A percentile compares a stretch with the other conserved stretches of the same genome.
Conservation (phyloP, 2,888 invertebrate genomes). For the Limnephilus lunatus region DNA sequence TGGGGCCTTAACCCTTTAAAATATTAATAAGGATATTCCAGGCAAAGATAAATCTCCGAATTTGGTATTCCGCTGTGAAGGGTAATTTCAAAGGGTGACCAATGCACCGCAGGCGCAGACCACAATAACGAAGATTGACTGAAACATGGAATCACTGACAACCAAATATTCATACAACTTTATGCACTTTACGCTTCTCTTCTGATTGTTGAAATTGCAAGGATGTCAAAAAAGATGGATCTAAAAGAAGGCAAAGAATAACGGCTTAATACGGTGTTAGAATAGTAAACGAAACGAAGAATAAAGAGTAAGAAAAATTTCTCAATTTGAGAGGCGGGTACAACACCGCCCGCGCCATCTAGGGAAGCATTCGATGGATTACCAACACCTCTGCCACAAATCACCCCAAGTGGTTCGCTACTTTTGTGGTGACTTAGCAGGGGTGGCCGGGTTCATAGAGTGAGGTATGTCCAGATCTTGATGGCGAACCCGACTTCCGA, state of each 20-base stretch:
- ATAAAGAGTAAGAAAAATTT: too few relatives aligned
- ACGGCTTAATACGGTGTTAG: too few relatives aligned
- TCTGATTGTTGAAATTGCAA: background rate
- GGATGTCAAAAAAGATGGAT: background rate
- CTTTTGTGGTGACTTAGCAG: too few relatives aligned
- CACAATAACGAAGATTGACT: background rate
- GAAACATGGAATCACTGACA: background rate
- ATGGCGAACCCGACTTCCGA: too few relatives aligned
- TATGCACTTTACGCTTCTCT: background rate
- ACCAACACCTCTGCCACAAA: too few relatives aligned
- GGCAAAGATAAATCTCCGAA: background rate
- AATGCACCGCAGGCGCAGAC: background rate
- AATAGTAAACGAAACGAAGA: too few relatives aligned
- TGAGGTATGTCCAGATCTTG: too few relatives aligned
- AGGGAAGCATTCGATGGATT: too few relatives aligned
- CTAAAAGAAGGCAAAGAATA: background rate
- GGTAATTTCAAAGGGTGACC: background rate
- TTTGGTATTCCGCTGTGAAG: background rate
- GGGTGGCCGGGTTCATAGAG: too few relatives aligned
- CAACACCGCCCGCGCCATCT: too few relatives aligned
- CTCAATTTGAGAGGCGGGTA: too few relatives aligned
- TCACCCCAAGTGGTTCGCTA: too few relatives aligned
- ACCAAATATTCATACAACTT: background rate
- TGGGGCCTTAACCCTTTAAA: background rate
- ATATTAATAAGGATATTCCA: background rate